A percentile compares a stretch with the other conserved stretches of the same genome.
Evolutionary conservation across 2,113 vertebrate species (phyloP).

Genomic region (Centropus unirufus): DNA sequence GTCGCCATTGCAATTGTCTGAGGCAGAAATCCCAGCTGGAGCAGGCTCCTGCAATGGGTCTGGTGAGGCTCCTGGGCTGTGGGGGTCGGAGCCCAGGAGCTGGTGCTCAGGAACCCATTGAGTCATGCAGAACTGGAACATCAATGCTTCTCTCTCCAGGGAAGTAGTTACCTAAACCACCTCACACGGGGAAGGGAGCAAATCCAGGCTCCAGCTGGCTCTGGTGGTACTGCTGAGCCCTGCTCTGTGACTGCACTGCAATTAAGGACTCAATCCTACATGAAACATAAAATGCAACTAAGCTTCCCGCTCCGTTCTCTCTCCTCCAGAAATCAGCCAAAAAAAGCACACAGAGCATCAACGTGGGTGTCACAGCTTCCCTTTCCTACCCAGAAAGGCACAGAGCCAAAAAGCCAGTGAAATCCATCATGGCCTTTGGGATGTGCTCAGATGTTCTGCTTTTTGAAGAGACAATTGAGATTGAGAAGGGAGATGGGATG

Average conservation of each 20-base stretch:
- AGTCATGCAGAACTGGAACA: neutral
- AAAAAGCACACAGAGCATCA: neutral
- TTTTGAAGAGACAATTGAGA: neutral
- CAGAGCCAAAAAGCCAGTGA: neutral
- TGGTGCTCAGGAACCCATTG: rapidly evolving
- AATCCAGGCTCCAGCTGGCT: neutral
- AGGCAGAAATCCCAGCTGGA: no score
- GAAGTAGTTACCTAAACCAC: neutral
- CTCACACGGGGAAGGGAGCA: neutral
- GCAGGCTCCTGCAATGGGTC: neutral
- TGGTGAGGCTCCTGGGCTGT: neutral
- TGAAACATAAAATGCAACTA: neutral
- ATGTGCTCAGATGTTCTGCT: neutral
- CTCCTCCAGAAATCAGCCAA: neutral
- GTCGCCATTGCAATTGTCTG: no score
- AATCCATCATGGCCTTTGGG: neutral
- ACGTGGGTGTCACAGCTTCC: neutral
- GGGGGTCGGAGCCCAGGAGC: rapidly evolving
- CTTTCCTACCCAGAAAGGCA: neutral
- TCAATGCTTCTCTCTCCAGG: neutral
- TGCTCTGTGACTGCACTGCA: rapidly evolving
- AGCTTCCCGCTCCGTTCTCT: neutral
- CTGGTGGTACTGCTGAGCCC: neutral
- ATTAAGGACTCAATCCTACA: neutral
- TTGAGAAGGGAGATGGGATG: neutral